Percentiles rank a stretch among this genome's conserved stretches.
Evolutionary conservation across 2,113 vertebrate species (phyloP).

Genomic region (Ondatra zibethicus): DNA sequence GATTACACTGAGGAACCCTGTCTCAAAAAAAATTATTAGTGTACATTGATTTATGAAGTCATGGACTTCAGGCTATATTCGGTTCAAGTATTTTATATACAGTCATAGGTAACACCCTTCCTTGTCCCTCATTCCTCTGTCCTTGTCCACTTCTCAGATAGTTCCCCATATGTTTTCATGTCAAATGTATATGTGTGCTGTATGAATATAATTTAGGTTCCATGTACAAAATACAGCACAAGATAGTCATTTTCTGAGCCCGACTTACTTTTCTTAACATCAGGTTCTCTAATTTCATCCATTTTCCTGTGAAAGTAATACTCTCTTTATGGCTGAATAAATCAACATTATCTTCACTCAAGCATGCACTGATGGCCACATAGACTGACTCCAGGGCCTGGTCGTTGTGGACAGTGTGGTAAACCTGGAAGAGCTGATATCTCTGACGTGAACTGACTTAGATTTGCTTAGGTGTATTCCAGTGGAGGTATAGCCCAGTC

Average conservation of each 20-base stretch:
- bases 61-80: not conserved
- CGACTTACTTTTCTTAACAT: not conserved
- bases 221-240: not conserved
- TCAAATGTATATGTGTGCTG: not conserved
- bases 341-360: not conserved
- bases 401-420: not conserved
- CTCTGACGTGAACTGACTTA: not conserved
- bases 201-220: not conserved
- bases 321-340: not conserved
- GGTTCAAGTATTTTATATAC: not conserved
- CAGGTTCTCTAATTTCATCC: not conserved
- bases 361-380: not conserved
- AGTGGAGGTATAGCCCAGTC: no score
- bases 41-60: not conserved
- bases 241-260: not conserved
- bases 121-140: not conserved
- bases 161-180: not conserved
- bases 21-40: not conserved
- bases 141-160: not conserved
- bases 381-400: not conserved
- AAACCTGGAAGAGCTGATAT: not conserved
- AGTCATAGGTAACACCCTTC: not conserved
- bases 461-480: not conserved
- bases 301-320: not conserved
- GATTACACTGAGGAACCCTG: no score